These are phyloP conservation scores for Drosophila percnosoma DNA, from an alignment of 2,888 invertebrate species.

Conservation along the genomic window DNA sequence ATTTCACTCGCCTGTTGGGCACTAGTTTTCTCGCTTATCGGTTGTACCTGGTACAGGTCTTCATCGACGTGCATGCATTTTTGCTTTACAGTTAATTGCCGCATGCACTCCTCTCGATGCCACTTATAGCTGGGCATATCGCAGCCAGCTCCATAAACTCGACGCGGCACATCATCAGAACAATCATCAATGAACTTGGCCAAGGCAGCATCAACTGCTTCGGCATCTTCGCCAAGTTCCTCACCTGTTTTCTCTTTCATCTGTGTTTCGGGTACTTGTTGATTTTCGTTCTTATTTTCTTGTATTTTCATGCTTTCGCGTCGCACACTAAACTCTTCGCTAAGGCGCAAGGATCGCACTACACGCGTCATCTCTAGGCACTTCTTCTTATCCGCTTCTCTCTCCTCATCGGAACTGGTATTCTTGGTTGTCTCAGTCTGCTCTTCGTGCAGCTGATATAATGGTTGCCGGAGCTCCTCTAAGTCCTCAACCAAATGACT, in stretches of 20 bases:
- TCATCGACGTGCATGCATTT: neutral
- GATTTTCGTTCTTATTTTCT: neutral
- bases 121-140: constrained; percentile 52
- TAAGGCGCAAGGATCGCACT: constrained; percentile 40
- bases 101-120: constrained; percentile 54
- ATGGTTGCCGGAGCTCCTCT: constrained; percentile 45
- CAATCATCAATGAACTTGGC: constrained; percentile 54
- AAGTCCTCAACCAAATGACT: constrained; percentile 61
- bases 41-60: neutral
- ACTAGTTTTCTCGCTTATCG: constrained; percentile 20
- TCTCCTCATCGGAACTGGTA: constrained; percentile 41
- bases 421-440: neutral
- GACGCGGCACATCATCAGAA: constrained; percentile 63
- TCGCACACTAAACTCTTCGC: constrained; percentile 43
- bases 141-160: constrained; percentile 51
- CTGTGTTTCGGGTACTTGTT: neutral
- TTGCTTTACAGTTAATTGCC: constrained; percentile 40
- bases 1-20: constrained; percentile 44
- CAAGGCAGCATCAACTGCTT: constrained; percentile 33
- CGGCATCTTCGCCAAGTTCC: neutral
- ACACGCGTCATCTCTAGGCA: constrained; percentile 33
- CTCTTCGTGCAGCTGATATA: constrained; percentile 7
- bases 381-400: constrained; percentile 13
- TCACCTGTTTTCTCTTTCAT: neutral
- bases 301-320: constrained; percentile 30